phyloP scores from a whole-genome alignment of 2,797 vertebrate genomes.

The Clarias laeviceps region DNA sequence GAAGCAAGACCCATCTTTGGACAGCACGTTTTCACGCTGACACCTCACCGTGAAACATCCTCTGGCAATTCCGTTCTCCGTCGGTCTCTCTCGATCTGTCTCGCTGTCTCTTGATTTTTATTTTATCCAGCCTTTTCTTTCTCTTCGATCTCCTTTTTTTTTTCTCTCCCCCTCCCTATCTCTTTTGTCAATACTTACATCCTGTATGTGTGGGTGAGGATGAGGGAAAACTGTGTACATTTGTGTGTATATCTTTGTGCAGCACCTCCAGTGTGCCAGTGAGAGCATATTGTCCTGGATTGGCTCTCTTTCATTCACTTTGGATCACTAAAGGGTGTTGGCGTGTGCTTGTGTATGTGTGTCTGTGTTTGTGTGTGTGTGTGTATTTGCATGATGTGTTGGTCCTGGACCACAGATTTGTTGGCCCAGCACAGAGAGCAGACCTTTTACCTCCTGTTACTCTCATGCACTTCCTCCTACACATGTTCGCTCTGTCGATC shows the following conservation, averaged over 20 bases:
- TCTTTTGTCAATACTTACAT: constrained; percentile 47
- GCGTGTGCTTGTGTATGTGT: constrained; percentile 43
- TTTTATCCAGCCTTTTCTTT: not conserved
- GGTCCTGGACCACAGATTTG: constrained; percentile 45
- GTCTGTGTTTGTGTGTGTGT: constrained; percentile 8
- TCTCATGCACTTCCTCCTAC: constrained; percentile 15
- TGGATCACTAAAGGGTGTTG: constrained; percentile 39
- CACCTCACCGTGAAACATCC: not conserved
- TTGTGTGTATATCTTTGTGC: not conserved
- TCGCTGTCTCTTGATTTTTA: constrained; percentile 14
- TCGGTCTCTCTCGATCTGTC: constrained; percentile 8
- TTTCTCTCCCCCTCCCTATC: constrained; percentile 68
- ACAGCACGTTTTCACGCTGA: not conserved
- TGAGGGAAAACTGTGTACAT: constrained; percentile 16
- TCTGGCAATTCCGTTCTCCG: constrained; percentile 40
- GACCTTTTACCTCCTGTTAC: constrained; percentile 53
- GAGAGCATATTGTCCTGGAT: constrained; percentile 71
- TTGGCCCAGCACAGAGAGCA: constrained; percentile 58
- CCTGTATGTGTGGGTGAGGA: not conserved
- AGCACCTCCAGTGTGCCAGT: constrained; percentile 61
- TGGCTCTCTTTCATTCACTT: constrained; percentile 65
- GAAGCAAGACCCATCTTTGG: not conserved
- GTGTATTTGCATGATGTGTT: constrained; percentile 40
- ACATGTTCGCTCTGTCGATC: constrained; percentile 5
- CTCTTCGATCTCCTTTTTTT: not conserved